phyloP scores from a whole-genome alignment of 2,797 vertebrate genomes.

The Sebastes vulpes region DNA sequence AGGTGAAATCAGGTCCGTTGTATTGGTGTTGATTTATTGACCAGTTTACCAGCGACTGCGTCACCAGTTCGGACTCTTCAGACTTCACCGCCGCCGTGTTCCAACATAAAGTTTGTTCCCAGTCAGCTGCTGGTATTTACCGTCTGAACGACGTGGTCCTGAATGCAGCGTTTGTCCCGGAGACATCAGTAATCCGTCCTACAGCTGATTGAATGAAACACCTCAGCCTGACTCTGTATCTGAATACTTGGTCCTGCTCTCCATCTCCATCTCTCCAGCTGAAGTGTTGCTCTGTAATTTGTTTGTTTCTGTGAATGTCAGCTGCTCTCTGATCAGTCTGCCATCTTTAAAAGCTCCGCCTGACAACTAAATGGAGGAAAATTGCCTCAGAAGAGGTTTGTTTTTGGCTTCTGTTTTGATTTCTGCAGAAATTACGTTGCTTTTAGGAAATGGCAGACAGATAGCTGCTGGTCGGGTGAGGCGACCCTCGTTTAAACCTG shows the following conservation, averaged over 20 bases:
- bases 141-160: neutral
- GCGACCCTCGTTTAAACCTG: neutral
- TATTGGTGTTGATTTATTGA: too few relatives aligned
- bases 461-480: constrained; percentile 7
- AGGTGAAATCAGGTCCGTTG: too few relatives aligned
- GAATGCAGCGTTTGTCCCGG: neutral
- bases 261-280: constrained; percentile 19
- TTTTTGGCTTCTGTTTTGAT: constrained; percentile 76
- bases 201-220: neutral
- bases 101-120: neutral
- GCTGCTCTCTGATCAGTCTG: constrained; percentile 45
- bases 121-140: neutral
- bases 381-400: constrained; percentile 71
- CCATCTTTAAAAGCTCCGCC: constrained; percentile 66
- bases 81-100: too few relatives aligned
- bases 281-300: constrained; percentile 63
- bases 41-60: too few relatives aligned
- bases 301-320: constrained; percentile 66
- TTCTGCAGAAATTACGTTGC: constrained; percentile 66
- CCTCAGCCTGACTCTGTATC: neutral
- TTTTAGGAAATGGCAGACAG: constrained; percentile 71
- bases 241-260: constrained; percentile 10
- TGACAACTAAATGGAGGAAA: constrained; percentile 75
- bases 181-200: neutral
- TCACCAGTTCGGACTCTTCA: too few relatives aligned